phyloP scores from a whole-genome alignment of 1,140 invertebrate species.

The Periplaneta americana region DNA sequence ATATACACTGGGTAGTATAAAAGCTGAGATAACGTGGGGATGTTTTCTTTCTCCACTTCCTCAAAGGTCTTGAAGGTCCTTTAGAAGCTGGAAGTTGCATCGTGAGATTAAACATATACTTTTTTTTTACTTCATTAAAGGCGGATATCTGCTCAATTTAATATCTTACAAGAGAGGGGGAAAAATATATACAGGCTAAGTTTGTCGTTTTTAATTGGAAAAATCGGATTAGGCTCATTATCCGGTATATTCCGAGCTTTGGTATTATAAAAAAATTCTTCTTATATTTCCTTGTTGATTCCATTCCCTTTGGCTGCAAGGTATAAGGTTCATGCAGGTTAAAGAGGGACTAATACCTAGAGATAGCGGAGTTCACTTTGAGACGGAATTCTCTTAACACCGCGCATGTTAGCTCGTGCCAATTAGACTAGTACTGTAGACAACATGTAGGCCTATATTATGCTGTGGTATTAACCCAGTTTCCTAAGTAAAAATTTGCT shows the following conservation, averaged over 20 bases:
- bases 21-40: too few species aligned
- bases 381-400: too few species aligned
- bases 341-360: neutral
- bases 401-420: too few species aligned
- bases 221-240: neutral
- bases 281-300: neutral
- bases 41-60: too few species aligned
- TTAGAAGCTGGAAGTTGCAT: neutral
- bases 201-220: neutral
- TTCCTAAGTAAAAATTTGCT: too few species aligned
- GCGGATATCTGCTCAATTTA: neutral
- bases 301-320: neutral
- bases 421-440: too few species aligned
- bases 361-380: too few species aligned
- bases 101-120: neutral
- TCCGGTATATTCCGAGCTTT: neutral
- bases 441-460: too few species aligned
- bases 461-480: too few species aligned
- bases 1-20: too few species aligned
- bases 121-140: neutral
- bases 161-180: neutral
- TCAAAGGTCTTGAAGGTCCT: neutral
- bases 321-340: neutral
- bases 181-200: neutral
- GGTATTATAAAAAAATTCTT: neutral